Evolutionary conservation across 2,888 invertebrate species (phyloP), one percentile per base, ranked within the genome.

Genomic region (Minunthozetes semirufus): DNA sequence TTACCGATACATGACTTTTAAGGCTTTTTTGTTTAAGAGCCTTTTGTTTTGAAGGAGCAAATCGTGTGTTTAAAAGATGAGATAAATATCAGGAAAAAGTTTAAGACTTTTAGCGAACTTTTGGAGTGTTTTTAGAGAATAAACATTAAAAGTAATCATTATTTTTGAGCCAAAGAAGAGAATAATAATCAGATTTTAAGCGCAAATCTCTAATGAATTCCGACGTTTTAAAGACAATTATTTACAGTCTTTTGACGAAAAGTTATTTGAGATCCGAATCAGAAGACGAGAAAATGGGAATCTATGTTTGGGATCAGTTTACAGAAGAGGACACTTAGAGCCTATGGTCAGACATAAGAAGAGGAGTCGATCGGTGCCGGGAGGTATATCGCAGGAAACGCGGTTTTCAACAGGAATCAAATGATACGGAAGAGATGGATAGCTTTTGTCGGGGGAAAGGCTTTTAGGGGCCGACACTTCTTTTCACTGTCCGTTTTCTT

Each of bases 181-280:
- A 50, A 17, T 13, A 19, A 50, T 50, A 50, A 50, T n/a, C 50
- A 50, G 50, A n/a, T 50, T 50, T 5, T 50, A 2, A n/a, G 19
- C 5, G 50, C n/a, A 50, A 11, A 50, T 4, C 50, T 19, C 50
- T 50, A 50, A 50, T 50, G n/a, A n/a, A 50, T 50, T n/a, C n/a
- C n/a, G 50, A 50, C n/a, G 50, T 50, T 50, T 19, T 19, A 50
- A 50, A 50, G 50, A 50, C 50, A 59, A 59, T 59, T 59, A 59
- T 59, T 59, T 27, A 59, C 59, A 59, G 27, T 27, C 8, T 15
- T 8, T 25, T 59, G 59, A 59, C 59, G 27, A 59, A 59, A 59
- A 59, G 59, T 27, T 59, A 59, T 59, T 59, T 59, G 15, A 59
- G 59, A 59, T 59, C n/a, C 5, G 59, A 59, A 59, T 59, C 59